A percentile compares a stretch with the other conserved stretches of the same genome.
These are phyloP conservation scores for Lepidotrigona ventralis DNA, from an alignment of 1,140 invertebrate species.

Conservation along the genomic window DNA sequence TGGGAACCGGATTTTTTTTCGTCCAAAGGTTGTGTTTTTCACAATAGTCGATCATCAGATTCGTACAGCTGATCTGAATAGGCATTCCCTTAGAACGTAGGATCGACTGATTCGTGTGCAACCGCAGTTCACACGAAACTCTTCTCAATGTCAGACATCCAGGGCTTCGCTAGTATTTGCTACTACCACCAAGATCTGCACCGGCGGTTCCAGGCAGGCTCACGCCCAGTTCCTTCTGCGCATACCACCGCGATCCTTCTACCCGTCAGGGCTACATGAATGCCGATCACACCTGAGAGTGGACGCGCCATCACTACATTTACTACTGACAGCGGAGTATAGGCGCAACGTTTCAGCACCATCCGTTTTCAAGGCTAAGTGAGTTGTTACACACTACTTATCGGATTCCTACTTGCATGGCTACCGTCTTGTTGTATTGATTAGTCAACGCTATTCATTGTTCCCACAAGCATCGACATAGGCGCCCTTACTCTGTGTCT, in stretches of 20 bases:
- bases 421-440: slow-evolving; percentile 15
- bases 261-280: no score
- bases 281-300: no score
- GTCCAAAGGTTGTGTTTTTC: neutral
- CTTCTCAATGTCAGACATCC: slow-evolving; percentile 94
- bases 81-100: slow-evolving; percentile 79
- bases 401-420: slow-evolving; percentile 10
- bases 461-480: slow-evolving; percentile 74
- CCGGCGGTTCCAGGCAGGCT: no score
- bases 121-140: slow-evolving; percentile 95
- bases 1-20: neutral
- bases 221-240: no score
- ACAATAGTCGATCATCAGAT: neutral
- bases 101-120: no score
- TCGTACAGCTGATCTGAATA: neutral
- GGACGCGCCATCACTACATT: neutral
- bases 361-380: slow-evolving; percentile 16
- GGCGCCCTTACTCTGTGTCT: slow-evolving; percentile 88
- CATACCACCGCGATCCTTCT: no score
- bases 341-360: neutral
- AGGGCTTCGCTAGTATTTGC: slow-evolving; percentile 93
- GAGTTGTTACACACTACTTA: slow-evolving; percentile 20
- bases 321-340: no score
- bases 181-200: slow-evolving; percentile 91
- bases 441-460: neutral